phyloP scores from a whole-genome alignment of 2,797 vertebrate species.

The Phrynocephalus guinanensis region DNA sequence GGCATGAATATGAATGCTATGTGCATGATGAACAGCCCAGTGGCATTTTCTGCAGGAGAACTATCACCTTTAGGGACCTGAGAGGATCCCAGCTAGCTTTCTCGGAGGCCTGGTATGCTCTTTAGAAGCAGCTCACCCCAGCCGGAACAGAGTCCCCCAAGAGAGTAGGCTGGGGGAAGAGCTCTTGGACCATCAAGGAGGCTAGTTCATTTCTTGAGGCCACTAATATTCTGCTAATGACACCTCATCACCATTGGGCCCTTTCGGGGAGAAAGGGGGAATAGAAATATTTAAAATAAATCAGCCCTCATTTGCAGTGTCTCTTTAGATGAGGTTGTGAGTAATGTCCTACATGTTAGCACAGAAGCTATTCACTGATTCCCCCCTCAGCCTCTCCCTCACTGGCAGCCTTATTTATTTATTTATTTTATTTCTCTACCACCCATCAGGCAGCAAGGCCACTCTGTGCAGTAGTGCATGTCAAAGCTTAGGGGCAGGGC shows the following conservation, averaged over 20 bases:
- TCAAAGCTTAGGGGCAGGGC: not conserved
- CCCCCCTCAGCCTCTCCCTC: not conserved
- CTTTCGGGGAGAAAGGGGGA: no score
- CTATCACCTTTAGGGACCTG: not conserved
- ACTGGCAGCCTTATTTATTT: not conserved
- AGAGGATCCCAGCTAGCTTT: not conserved
- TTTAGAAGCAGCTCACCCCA: not conserved
- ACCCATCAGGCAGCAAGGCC: no score
- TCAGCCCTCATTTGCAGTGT: not conserved
- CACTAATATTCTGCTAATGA: not conserved
- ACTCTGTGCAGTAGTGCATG: no score
- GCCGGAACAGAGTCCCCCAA: not conserved
- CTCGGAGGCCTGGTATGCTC: not conserved
- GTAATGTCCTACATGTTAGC: no score
- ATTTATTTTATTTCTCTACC: no score
- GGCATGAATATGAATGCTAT: no score
- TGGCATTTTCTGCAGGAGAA: not conserved
- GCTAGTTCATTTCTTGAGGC: not conserved
- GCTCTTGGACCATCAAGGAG: not conserved
- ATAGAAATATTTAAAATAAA: no score
- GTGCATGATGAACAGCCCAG: not conserved
- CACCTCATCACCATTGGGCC: no score
- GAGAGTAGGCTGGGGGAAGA: not conserved
- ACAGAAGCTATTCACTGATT: not conserved
- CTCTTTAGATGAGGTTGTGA: not conserved